A percentile compares a stretch with the other conserved stretches of the same genome.
These are phyloP conservation scores for Ophioninae sp. DNA, from an alignment of 2,888 invertebrate genomes.

Conservation along the genomic window DNA sequence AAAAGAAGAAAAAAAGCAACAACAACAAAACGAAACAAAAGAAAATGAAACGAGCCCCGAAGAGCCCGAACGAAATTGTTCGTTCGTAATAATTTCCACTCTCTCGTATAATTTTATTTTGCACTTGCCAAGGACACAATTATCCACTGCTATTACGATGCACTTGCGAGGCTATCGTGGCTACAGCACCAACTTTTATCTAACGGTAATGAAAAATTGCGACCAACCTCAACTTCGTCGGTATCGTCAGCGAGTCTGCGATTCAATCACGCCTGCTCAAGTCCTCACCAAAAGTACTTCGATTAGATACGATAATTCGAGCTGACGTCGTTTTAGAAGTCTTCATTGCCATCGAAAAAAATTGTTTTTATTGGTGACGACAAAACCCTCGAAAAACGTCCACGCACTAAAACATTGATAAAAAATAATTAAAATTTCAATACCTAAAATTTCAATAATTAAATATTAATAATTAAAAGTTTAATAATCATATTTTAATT, in stretches of 20 bases:
- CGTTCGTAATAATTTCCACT: slow-evolving; percentile 27
- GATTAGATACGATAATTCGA: too few species aligned
- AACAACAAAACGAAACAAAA: too few species aligned
- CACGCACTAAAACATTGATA: too few species aligned
- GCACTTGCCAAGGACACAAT: slow-evolving; percentile 21
- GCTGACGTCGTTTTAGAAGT: background rate
- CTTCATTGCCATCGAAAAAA: background rate
- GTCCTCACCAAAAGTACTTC: too few species aligned
- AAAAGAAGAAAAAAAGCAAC: background rate
- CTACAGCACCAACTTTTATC: background rate
- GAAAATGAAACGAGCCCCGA: too few species aligned
- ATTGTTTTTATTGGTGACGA: too few species aligned
- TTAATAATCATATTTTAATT: background rate
- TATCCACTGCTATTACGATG: slow-evolving; percentile 2
- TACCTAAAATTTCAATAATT: too few species aligned
- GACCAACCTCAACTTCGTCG: background rate
- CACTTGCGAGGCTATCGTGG: background rate
- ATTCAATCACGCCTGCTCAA: too few species aligned
- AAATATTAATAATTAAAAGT: too few species aligned
- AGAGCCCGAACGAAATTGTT: slow-evolving; percentile 5
- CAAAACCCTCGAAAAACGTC: too few species aligned
- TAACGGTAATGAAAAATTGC: background rate
- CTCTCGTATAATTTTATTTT: slow-evolving; percentile 2
- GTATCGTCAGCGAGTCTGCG: background rate
- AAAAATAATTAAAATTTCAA: too few species aligned